Percentiles rank a stretch among this genome's conserved stretches.
These are phyloP conservation scores for Merops nubicus DNA, from an alignment of 2,113 vertebrate species.

Conservation along the genomic window DNA sequence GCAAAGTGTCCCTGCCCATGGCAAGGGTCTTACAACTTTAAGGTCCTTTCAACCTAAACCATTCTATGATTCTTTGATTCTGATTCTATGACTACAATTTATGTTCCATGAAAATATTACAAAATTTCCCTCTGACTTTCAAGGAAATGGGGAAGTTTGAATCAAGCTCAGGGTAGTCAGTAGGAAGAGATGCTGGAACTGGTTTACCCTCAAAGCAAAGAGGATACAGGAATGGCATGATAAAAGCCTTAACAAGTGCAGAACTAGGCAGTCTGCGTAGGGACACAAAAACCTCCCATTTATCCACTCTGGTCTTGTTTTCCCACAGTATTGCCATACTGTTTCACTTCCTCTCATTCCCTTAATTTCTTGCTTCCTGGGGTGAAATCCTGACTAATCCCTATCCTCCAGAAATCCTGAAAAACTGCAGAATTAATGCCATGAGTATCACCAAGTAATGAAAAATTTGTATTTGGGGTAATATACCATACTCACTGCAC, in stretches of 20 bases:
- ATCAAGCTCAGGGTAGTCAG: neutral
- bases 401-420: neutral
- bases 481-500: neutral
- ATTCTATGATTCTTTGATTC: neutral
- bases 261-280: neutral
- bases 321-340: neutral
- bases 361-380: neutral
- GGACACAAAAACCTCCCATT: neutral
- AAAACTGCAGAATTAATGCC: neutral
- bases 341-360: neutral
- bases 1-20: neutral
- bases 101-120: neutral
- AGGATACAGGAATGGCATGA: neutral
- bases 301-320: neutral
- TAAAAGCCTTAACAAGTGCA: neutral
- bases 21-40: neutral
- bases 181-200: neutral
- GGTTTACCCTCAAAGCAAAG: neutral
- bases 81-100: no score
- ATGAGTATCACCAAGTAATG: neutral
- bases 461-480: neutral
- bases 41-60: neutral
- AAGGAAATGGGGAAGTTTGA: neutral
- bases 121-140: neutral
- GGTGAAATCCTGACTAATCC: neutral